Percentiles rank a stretch among this genome's conserved stretches.
Conservation (phyloP, 2,888 invertebrate species). For the Oscheius onirici region DNA sequence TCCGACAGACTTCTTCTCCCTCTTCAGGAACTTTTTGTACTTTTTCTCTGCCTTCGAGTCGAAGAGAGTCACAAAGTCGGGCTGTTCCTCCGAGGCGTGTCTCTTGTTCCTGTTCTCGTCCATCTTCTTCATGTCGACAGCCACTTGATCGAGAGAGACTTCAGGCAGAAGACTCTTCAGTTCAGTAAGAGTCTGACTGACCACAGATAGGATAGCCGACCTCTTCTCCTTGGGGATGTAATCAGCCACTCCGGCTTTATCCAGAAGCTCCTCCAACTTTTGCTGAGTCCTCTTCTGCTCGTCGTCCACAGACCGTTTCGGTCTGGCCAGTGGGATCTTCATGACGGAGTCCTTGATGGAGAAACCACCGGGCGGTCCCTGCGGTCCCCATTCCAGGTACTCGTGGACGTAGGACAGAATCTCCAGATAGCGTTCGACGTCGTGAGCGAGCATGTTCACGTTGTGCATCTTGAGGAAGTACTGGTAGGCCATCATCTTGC, state of each 20-base stretch:
- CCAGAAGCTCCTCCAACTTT: neutral
- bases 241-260: neutral
- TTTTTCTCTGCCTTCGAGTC: constrained; percentile 3
- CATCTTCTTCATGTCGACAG: neutral
- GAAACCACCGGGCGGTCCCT: constrained; percentile 15
- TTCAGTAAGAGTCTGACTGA: too few relatives aligned
- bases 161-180: too few relatives aligned
- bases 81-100: neutral
- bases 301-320: neutral
- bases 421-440: constrained; percentile 11
- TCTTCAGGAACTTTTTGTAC: neutral
- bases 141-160: neutral
- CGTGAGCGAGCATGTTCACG: neutral
- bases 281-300: neutral
- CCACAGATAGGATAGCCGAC: neutral
- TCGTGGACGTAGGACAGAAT: constrained; percentile 8
- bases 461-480: constrained; percentile 14
- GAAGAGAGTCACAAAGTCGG: constrained; percentile 22
- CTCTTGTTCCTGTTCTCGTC: neutral
- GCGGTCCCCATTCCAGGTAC: neutral
- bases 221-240: neutral
- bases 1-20: neutral
- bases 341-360: neutral
- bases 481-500: constrained; percentile 7
- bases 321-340: neutral